phyloP scores from a whole-genome alignment of 2,797 vertebrate species.

The Xenops minutus region DNA sequence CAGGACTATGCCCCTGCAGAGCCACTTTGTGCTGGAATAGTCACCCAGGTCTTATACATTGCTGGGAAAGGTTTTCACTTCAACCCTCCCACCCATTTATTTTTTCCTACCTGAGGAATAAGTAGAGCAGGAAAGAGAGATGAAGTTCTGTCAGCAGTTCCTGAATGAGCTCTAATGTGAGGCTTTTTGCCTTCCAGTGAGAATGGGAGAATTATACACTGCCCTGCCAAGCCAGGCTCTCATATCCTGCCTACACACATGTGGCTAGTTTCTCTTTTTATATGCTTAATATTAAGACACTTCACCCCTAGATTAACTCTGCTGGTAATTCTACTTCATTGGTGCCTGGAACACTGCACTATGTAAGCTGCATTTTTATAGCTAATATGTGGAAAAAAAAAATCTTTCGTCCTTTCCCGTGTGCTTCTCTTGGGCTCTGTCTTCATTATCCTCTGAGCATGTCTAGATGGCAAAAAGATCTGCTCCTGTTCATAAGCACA shows the following conservation, averaged over 20 bases:
- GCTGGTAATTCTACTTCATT: neutral
- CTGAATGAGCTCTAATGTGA: neutral
- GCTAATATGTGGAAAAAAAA: neutral
- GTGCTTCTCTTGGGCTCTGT: neutral
- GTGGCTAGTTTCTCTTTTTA: slow-evolving; percentile 12
- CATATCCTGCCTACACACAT: neutral
- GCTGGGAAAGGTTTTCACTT: neutral
- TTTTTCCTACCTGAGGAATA: neutral
- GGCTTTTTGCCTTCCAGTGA: neutral
- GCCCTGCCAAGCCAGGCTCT: neutral
- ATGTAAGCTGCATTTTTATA: neutral
- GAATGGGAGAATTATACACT: slow-evolving; percentile 3
- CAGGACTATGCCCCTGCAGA: neutral
- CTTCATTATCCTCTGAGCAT: neutral
- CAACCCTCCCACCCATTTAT: neutral
- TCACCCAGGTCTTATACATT: neutral
- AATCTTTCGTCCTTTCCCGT: neutral
- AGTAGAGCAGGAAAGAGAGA: neutral
- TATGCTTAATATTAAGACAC: neutral
- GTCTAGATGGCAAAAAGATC: neutral
- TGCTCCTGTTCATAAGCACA: neutral
- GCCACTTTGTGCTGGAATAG: neutral
- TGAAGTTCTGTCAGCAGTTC: neutral
- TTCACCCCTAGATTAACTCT: slow-evolving; percentile 15
- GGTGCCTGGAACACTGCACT: neutral